Evolutionary conservation across 2,888 invertebrate genomes (phyloP), one percentile per base, ranked within the genome.

Genomic region (Parnassius mnemosyne): DNA sequence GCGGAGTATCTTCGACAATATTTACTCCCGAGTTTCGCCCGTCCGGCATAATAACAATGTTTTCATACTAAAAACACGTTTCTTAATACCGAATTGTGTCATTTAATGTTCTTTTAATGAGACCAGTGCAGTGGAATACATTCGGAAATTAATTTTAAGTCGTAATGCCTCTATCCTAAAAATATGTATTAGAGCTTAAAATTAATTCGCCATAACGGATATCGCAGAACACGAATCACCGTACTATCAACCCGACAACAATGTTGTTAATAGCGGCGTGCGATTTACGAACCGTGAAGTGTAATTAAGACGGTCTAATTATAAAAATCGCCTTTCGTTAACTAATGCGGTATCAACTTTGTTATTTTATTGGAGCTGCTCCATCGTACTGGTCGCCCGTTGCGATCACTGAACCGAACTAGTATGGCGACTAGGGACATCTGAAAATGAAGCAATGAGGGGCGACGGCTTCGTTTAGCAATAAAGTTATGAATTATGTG

Each of bases 401-500:
- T 75, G 69, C 61, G 69, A 66, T 69, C 71, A 71, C 61, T 71
- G 65, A 66, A 71, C 65, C 77, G 74, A 44, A 41, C n/a, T 11
- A 42, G 49, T 59, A 53, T 34, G 12, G 46, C 11, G 44, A 64
- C 57, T 34, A 49, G 62, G 67, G 66, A 63, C 63, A 53, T 58
- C 67, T 56, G 55, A 57, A 53, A 54, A 56, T 66, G 62, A 66
- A 68, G 69, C 69, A 71, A 68, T 69, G 75, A 77, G 74, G 77
- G 75, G 77, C 55, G 46, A 72, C 49, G 71, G 44, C n/a, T 69
- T 69, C 71, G 69, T 66, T 69, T 66, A 69, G 76, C 78, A 80
- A 86, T 87, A 87, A 87, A 83, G 73, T 82, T 79, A 85, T 85
- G 80, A 84, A 80, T 83, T 80, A 86, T 86, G 81, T 83, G 85